Conservation (phyloP, 2,888 invertebrate genomes). For the Drosophila seclusa region DNA sequence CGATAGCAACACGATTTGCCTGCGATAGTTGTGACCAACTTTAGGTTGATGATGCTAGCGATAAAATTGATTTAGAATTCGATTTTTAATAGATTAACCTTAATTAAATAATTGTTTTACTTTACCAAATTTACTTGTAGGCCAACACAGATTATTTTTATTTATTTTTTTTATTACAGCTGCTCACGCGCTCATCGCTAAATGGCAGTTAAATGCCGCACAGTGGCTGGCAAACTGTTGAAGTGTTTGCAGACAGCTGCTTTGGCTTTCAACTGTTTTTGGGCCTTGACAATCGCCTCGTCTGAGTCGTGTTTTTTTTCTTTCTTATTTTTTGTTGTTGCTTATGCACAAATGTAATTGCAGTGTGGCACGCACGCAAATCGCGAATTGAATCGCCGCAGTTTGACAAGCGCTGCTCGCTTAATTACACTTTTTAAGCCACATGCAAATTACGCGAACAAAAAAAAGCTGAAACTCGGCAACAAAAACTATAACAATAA, state of each 20-base stretch:
- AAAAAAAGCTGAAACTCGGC: conserved; percentile 12
- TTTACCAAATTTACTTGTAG: neutral
- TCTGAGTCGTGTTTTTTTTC: neutral
- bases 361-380: conserved; percentile 61
- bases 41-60: neutral
- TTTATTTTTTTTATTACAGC: neutral
- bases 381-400: conserved; percentile 47
- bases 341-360: conserved; percentile 56
- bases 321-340: conserved; percentile 8
- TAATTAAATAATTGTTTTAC: neutral
- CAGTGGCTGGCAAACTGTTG: conserved; percentile 56
- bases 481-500: conserved; percentile 30
- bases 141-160: neutral
- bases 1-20: neutral
- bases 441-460: conserved; percentile 68
- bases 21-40: neutral
- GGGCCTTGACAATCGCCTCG: conserved; percentile 64
- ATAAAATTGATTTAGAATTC: neutral
- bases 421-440: conserved; percentile 47
- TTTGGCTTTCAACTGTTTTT: conserved; percentile 14
- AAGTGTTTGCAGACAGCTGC: conserved; percentile 28
- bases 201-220: neutral
- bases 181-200: conserved; percentile 48
- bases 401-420: conserved; percentile 52
- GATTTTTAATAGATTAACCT: too few relatives aligned